Percentiles rank a stretch among this genome's conserved stretches.
Conservation (phyloP, 1,140 invertebrate species). For the Agraylea sexmaculata region DNA sequence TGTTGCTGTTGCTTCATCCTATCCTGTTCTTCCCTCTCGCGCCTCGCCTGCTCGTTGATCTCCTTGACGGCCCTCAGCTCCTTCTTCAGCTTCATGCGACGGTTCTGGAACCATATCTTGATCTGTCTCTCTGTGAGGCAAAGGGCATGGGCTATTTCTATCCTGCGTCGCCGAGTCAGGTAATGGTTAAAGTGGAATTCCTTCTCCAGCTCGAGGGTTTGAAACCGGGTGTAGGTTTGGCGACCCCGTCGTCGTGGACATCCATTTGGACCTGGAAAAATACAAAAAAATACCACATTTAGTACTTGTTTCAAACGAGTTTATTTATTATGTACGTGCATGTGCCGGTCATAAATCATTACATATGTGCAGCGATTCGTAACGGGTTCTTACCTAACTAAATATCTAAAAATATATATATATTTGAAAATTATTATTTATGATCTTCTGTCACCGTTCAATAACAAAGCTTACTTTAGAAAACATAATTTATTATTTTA, state of each 20-base stretch:
- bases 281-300: neutral
- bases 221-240: conserved; percentile 94
- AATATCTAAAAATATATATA: no score
- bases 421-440: no score
- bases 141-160: conserved; percentile 93
- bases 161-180: conserved; percentile 84
- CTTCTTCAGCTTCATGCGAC: conserved; percentile 97
- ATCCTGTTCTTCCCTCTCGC: conserved; percentile 83
- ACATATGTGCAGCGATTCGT: no score
- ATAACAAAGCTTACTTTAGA: no score
- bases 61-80: conserved; percentile 86
- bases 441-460: no score
- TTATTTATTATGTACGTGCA: no score
- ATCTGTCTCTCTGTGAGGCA: conserved; percentile 94
- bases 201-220: conserved; percentile 90
- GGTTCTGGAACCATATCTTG: conserved; percentile 96
- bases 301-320: conserved; percentile 1
- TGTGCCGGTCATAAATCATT: no score
- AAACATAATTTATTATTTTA: no score
- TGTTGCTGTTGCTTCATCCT: conserved; percentile 82
- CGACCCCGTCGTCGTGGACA: conserved; percentile 86
- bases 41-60: conserved; percentile 85
- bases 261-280: conserved; percentile 81
- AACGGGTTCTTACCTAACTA: no score
- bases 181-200: conserved; percentile 99